Evolutionary conservation across 2,888 invertebrate species (phyloP).

Genomic region (Hydropsyche betteni): DNA sequence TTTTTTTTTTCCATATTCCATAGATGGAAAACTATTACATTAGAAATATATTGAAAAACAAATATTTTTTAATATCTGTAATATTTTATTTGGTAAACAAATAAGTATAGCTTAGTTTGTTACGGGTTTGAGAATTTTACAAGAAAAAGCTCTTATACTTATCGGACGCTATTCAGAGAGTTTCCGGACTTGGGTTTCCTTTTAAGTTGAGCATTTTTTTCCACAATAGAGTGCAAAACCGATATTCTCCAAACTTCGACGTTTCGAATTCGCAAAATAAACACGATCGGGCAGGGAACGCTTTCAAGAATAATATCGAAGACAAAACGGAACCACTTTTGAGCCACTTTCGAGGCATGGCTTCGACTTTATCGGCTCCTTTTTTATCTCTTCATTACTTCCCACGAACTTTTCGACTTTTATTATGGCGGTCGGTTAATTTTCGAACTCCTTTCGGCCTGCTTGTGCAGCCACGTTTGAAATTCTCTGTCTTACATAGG

Average conservation of each 20-base stretch:
- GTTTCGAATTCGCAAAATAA: slow-evolving; percentile 12
- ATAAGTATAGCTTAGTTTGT: slow-evolving; percentile 6
- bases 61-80: background rate
- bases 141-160: slow-evolving; percentile 32
- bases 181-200: slow-evolving; percentile 16
- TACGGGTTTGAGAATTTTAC: slow-evolving; percentile 23
- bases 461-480: too few relatives aligned
- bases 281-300: too few relatives aligned
- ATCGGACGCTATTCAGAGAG: slow-evolving; percentile 4
- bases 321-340: too few relatives aligned
- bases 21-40: background rate
- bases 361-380: too few relatives aligned
- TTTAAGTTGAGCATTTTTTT: slow-evolving; percentile 22
- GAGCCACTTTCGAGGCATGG: too few relatives aligned
- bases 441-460: too few relatives aligned
- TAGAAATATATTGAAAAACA: background rate
- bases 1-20: background rate
- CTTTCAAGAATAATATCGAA: too few relatives aligned
- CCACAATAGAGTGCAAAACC: slow-evolving; percentile 13
- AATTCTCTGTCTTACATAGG: background rate
- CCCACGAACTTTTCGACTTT: too few relatives aligned
- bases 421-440: too few relatives aligned
- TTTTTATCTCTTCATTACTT: too few relatives aligned
- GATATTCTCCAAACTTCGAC: background rate
- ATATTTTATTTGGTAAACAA: slow-evolving; percentile 16